Conservation (phyloP, 2,797 vertebrate genomes). For the Silurus lanzhouensis region DNA sequence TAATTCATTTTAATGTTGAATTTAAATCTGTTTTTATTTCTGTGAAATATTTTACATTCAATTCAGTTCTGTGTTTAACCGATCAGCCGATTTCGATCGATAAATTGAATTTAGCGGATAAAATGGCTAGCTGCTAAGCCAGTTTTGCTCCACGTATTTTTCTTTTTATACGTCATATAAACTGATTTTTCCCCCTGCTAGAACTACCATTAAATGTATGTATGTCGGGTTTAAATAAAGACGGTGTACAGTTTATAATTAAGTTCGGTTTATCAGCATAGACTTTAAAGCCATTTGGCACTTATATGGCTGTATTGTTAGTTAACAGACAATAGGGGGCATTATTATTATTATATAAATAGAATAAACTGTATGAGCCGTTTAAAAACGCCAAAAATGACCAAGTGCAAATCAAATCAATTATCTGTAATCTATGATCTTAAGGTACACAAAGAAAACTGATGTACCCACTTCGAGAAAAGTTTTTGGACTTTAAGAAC, state of each 20-base stretch:
- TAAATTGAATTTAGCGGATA: neutral
- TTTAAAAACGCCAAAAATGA: too few relatives aligned
- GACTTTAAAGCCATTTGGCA: neutral
- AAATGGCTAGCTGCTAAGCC: neutral
- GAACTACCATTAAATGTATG: neutral
- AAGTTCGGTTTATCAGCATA: neutral
- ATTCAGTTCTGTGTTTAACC: neutral
- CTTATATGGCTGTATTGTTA: neutral
- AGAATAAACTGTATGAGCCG: neutral
- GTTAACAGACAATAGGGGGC: neutral
- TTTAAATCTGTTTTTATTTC: neutral
- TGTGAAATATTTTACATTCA: neutral
- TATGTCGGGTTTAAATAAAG: neutral
- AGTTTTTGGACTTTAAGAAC: neutral
- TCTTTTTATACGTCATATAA: neutral
- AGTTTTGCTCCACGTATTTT: neutral
- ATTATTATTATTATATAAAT: neutral
- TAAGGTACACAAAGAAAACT: neutral
- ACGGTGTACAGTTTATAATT: neutral
- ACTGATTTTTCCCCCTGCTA: neutral
- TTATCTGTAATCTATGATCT: neutral
- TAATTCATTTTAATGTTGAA: neutral
- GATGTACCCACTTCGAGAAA: neutral
- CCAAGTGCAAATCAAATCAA: neutral
- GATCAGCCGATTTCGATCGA: neutral